These are phyloP conservation scores for Nemapogon koenigi DNA, from an alignment of 2,888 invertebrate genomes.

Conservation along the genomic window DNA sequence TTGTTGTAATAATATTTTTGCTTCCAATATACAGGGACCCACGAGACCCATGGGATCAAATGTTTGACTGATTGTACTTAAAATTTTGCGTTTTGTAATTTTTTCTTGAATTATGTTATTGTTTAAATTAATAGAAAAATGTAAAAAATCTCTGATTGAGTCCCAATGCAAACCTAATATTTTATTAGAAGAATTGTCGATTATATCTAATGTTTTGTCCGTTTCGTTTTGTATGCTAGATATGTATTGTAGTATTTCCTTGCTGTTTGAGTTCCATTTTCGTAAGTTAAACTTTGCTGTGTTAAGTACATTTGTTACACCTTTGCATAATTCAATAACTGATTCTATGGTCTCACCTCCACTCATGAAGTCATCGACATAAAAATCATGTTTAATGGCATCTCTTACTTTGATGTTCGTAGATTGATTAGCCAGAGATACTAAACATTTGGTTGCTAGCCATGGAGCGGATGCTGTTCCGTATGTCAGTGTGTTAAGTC, in stretches of 20 bases:
- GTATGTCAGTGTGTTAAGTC: constrained; percentile 18
- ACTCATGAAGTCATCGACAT: constrained; percentile 19
- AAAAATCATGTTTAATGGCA: constrained; percentile 20
- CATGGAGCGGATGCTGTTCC: constrained; percentile 18
- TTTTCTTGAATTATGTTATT: not conserved
- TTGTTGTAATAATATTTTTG: constrained; percentile 11
- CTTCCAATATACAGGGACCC: constrained; percentile 7
- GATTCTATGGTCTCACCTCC: constrained; percentile 13
- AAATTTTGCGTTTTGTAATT: constrained; percentile 16
- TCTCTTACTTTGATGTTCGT: constrained; percentile 11
- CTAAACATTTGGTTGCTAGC: constrained; percentile 17
- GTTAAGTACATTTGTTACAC: constrained; percentile 10
- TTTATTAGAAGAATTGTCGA: constrained; percentile 11
- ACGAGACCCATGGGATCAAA: constrained; percentile 13
- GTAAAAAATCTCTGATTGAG: constrained; percentile 16
- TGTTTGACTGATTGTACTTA: not conserved
- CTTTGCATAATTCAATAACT: constrained; percentile 12
- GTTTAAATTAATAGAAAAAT: constrained; percentile 16
- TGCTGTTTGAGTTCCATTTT: constrained; percentile 16
- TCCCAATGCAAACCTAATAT: constrained; percentile 21
- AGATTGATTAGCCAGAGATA: constrained; percentile 6
- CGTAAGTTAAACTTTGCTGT: constrained; percentile 15
- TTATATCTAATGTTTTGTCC: constrained; percentile 1
- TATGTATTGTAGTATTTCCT: constrained; percentile 10
- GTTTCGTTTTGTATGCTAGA: not conserved